Evolutionary conservation across 2,113 vertebrate species (phyloP).

Genomic region (Callorhinus ursinus): DNA sequence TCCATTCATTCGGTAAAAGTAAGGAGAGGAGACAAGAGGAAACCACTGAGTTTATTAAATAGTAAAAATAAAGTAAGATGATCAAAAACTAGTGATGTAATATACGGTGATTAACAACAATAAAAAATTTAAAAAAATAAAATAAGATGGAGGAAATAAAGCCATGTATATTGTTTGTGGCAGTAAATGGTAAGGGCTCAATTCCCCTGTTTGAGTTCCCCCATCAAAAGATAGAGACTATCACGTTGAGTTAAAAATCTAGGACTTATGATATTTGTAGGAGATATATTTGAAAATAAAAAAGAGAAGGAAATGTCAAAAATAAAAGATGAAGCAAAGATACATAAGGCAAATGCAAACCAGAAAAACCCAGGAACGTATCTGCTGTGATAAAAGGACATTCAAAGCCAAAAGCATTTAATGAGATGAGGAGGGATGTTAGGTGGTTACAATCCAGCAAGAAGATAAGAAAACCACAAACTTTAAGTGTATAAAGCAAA

Average conservation of each 20-base stretch:
- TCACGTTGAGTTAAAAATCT: neutral
- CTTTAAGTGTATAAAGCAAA: neutral
- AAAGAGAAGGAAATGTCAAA: neutral
- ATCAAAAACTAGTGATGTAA: too few species aligned
- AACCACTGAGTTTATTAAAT: neutral
- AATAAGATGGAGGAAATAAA: neutral
- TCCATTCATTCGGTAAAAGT: neutral
- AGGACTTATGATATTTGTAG: neutral
- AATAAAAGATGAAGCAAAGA: neutral
- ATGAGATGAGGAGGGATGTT: neutral
- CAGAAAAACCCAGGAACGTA: neutral
- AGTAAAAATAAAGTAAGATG: neutral
- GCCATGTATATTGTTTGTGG: too few species aligned
- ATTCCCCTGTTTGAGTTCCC: neutral
- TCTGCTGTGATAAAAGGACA: neutral
- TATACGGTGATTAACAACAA: too few species aligned
- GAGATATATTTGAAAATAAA: neutral
- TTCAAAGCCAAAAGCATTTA: conserved; percentile 17
- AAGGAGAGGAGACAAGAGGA: neutral
- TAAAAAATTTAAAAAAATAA: too few species aligned
- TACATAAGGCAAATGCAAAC: neutral
- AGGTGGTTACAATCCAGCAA: neutral
- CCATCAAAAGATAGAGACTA: neutral
- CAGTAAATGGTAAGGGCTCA: neutral
- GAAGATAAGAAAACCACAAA: neutral